These are phyloP conservation scores for Tolmerus cingulatus DNA, from an alignment of 2,888 invertebrate genomes.

Conservation along the genomic window DNA sequence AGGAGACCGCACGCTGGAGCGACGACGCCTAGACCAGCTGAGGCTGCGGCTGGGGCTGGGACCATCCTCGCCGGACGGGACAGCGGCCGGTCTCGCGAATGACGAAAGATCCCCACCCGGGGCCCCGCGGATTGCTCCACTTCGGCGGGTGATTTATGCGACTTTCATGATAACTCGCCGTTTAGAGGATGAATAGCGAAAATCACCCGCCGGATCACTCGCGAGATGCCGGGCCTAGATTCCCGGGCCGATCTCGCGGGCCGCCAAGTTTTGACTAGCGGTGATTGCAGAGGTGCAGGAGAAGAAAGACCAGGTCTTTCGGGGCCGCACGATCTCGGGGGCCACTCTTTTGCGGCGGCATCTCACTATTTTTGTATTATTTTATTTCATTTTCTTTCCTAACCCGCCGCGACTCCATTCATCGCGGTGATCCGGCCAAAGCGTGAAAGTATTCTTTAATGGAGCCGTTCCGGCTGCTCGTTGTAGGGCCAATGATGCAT, in stretches of 20 bases:
- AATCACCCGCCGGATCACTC: neutral
- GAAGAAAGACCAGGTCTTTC: neutral
- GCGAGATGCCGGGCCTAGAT: neutral
- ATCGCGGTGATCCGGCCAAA: constrained; percentile 1
- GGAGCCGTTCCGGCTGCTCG: constrained; percentile 16
- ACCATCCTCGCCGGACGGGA: neutral
- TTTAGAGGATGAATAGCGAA: constrained; percentile 33
- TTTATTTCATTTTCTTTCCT: neutral
- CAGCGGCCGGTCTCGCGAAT: neutral
- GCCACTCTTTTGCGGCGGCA: neutral
- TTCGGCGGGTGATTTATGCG: constrained; percentile 20
- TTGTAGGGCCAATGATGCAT: constrained; percentile 16
- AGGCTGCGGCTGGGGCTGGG: neutral
- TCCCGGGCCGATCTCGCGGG: neutral
- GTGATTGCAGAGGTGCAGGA: neutral
- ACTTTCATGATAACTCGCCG: constrained; percentile 34
- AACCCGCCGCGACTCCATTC: neutral
- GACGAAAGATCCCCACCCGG: constrained; percentile 9
- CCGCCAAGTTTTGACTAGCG: constrained; percentile 10
- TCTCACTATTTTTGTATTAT: neutral
- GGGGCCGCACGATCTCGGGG: neutral
- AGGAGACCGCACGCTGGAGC: neutral
- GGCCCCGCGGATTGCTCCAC: constrained; percentile 16
- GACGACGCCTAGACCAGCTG: neutral
- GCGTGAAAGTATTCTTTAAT: constrained; percentile 35